phyloP scores from a whole-genome alignment of 2,797 vertebrate genomes.

The Urocyon cinereoargenteus region DNA sequence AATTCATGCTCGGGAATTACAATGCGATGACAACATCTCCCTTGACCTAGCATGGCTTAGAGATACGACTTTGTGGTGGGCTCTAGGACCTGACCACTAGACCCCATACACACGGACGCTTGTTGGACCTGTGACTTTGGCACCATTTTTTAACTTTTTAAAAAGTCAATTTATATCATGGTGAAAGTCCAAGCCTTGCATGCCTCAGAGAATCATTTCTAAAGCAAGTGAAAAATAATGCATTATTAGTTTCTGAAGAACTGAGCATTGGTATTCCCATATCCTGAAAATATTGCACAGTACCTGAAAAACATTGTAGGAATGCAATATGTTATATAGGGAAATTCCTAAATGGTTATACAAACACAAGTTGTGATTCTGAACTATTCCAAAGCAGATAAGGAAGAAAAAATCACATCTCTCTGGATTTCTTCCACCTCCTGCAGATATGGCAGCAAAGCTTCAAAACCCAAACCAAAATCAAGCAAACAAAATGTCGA shows the following conservation, averaged over 20 bases:
- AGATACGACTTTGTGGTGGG: no score
- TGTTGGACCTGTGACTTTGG: not conserved
- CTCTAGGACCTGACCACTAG: not conserved
- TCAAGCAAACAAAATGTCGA: not conserved
- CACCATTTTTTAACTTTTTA: not conserved
- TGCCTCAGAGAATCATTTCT: not conserved
- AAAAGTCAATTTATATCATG: not conserved
- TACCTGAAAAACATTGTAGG: not conserved
- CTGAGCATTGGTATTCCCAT: not conserved
- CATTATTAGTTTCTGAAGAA: not conserved
- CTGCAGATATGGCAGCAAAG: not conserved
- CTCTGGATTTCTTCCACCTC: not conserved
- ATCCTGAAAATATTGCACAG: not conserved
- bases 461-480: not conserved
- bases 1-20: not conserved
- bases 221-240: not conserved
- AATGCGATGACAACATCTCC: not conserved
- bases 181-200: not conserved
- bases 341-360: not conserved
- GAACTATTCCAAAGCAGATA: not conserved
- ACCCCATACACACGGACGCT: no score
- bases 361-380: not conserved
- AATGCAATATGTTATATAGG: not conserved
- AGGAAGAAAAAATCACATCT: not conserved
- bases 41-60: not conserved